Evolutionary conservation across 2,113 vertebrate species (phyloP).

Genomic region (Excalfactoria chinensis): DNA sequence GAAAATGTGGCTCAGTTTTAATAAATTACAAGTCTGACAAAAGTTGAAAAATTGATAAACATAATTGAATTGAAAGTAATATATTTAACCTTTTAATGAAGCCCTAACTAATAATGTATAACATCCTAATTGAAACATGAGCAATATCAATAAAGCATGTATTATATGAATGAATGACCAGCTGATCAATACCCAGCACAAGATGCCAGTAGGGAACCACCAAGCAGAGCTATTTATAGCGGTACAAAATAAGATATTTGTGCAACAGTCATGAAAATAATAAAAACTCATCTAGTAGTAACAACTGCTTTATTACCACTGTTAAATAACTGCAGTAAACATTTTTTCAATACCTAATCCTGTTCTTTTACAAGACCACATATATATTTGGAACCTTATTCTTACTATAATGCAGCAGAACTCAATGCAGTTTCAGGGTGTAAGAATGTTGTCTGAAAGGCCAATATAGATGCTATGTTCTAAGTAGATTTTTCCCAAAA

Average conservation of each 20-base stretch:
- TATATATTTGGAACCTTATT: neutral
- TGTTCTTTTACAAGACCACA: neutral
- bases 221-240: neutral
- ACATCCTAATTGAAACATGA: neutral
- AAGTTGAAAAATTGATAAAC: slow-evolving; percentile 30
- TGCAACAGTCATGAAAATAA: neutral
- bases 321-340: neutral
- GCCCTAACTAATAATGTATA: neutral
- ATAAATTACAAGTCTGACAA: neutral
- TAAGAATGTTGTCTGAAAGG: neutral
- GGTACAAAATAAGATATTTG: neutral
- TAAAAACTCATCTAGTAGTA: neutral
- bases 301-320: neutral
- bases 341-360: neutral
- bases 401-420: neutral
- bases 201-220: neutral
- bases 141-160: neutral
- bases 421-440: neutral
- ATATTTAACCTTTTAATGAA: slow-evolving; percentile 11
- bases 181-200: neutral
- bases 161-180: neutral
- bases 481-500: neutral
- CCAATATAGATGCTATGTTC: neutral
- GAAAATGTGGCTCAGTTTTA: slow-evolving; percentile 12
- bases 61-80: neutral